Base-by-base conservation (phyloP, 2,797 vertebrate species). In the Bovichtus variegatus region DNA sequence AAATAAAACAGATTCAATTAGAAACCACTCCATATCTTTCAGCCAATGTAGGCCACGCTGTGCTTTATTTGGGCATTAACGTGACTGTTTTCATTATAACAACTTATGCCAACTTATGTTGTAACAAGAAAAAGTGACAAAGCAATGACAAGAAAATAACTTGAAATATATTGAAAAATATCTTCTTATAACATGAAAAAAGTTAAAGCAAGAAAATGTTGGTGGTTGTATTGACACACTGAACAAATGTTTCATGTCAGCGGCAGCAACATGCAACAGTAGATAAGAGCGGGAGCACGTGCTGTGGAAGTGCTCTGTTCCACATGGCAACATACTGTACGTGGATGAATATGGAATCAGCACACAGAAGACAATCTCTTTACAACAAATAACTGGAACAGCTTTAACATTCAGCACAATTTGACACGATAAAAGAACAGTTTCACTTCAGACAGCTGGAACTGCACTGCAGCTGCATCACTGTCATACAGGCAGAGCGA, bases 311-410 rank as follows among this genome's bases (percentile, higher is more conserved):
- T 19, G 15, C 15, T 36, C 11, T 16, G 66, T 53, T 60, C 49
- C 25, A 51, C 16, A 2, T 27, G 38, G 16, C 38, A 19, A 29
- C 58, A 53, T 10, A 31, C n/a, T n/a, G n/a, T n/a, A n/a, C n/a
- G n/a, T n/a, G n/a, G n/a, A n/a, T n/a, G n/a, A n/a, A n/a, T n/a
- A n/a, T n/a, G n/a, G n/a, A n/a, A n/a, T n/a, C n/a, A n/a, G n/a
- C n/a, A n/a, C n/a, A n/a, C n/a, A n/a, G n/a, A n/a, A n/a, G n/a
- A n/a, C n/a, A n/a, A n/a, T n/a, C n/a, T n/a, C 10, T 67, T 59
- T 25, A 71, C 41, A 41, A 47, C 25, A 31, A 62, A 43, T 6
- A 38, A 62, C 58, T 8, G 23, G 21, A 69, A 65, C n/a, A 78
- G 16, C 27, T 38, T 55, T 51, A 21, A 63, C 59, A 63, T 57